Evolutionary conservation across 1,140 invertebrate genomes (phyloP).

Genomic region (Drosophila truncata): DNA sequence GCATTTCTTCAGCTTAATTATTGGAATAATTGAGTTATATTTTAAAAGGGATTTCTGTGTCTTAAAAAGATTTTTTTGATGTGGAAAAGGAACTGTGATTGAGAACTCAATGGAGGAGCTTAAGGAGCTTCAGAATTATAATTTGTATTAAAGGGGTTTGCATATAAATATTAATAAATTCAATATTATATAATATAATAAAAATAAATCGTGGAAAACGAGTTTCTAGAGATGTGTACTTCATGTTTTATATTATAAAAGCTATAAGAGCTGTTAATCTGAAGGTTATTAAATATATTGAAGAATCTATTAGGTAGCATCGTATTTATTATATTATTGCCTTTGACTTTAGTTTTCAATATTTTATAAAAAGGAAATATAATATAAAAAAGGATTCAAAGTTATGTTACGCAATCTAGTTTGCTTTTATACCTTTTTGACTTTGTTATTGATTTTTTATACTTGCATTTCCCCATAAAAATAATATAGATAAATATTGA

Average conservation of each 20-base stretch:
- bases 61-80: neutral
- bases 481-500: neutral
- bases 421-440: too few relatives aligned
- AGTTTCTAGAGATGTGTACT: neutral
- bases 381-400: too few relatives aligned
- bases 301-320: too few relatives aligned
- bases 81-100: too few relatives aligned
- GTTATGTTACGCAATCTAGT: too few relatives aligned
- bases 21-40: conserved; percentile 1
- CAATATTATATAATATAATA: too few relatives aligned
- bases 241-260: neutral
- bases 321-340: too few relatives aligned
- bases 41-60: neutral
- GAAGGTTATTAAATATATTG: too few relatives aligned
- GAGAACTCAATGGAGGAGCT: neutral
- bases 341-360: too few relatives aligned
- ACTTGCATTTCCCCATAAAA: neutral
- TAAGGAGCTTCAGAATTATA: neutral
- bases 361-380: too few relatives aligned
- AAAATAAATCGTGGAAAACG: neutral
- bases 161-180: neutral
- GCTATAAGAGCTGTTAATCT: too few relatives aligned
- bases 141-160: neutral
- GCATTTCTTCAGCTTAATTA: conserved; percentile 8
- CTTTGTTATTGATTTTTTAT: too few relatives aligned